A percentile compares a stretch with the other conserved stretches of the same genome.
These are phyloP conservation scores for Orbicella faveolata DNA, from an alignment of 64 coral and sea anemone species.

Conservation along the genomic window DNA sequence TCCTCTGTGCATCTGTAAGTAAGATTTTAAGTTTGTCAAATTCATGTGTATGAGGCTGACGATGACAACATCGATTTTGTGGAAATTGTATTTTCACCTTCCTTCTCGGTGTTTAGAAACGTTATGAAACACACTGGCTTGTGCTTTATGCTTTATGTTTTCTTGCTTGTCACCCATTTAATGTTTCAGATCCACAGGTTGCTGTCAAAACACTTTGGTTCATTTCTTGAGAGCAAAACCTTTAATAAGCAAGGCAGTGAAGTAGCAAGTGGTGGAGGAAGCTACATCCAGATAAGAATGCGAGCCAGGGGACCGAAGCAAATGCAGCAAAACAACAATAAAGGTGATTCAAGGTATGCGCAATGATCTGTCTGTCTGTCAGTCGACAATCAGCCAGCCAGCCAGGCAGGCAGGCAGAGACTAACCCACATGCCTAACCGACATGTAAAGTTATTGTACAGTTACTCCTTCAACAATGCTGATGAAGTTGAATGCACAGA, in stretches of 20 bases:
- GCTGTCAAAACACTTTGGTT: slow-evolving; percentile 57
- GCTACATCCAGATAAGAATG: slow-evolving; percentile 59
- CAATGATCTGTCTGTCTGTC: not conserved
- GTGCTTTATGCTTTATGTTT: not conserved
- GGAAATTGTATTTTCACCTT: too few species aligned
- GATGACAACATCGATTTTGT: too few species aligned
- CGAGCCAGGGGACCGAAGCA: slow-evolving; percentile 4
- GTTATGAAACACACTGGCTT: not conserved
- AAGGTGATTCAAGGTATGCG: not conserved
- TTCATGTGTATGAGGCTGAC: too few species aligned
- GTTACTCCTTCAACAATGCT: too few species aligned
- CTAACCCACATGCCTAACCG: too few species aligned
- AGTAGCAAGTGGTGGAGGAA: not conserved
- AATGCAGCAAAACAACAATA: not conserved
- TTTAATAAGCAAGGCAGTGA: not conserved
- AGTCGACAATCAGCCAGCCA: too few species aligned
- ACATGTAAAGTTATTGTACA: too few species aligned
- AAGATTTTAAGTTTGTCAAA: too few species aligned
- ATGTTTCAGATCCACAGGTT: slow-evolving; percentile 55
- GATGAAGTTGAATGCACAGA: too few species aligned
- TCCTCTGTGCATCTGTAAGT: too few species aligned
- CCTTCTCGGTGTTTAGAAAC: too few species aligned
- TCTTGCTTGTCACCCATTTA: not conserved
- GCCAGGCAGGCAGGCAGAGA: too few species aligned
- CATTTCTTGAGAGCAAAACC: slow-evolving; percentile 66